Conservation (phyloP, 2,888 invertebrate species). For the Trachelus troglodyta region DNA sequence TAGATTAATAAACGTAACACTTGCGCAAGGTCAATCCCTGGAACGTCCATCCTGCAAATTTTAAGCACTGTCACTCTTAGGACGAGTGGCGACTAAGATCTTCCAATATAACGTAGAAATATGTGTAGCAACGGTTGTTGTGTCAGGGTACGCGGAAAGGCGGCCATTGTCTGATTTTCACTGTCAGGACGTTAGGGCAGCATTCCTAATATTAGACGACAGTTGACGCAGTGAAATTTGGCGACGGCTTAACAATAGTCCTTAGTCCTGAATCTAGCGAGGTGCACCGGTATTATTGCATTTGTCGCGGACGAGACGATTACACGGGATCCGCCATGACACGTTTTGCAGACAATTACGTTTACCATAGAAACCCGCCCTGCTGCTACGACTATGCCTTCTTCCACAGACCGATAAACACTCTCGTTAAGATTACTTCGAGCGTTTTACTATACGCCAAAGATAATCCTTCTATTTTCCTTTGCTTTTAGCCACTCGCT, state of each 20-base stretch:
- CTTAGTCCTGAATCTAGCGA: background rate
- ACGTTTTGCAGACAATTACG: background rate
- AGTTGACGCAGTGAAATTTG: background rate
- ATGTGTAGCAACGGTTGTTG: background rate
- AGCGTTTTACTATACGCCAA: background rate
- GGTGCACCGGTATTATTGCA: background rate
- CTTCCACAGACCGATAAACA: background rate
- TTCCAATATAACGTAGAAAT: background rate
- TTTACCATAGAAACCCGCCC: background rate
- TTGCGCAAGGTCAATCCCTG: background rate
- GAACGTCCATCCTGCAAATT: background rate
- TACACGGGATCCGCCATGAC: background rate
- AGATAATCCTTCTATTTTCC: background rate
- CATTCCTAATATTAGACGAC: background rate
- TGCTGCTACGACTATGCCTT: background rate
- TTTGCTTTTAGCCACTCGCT: background rate
- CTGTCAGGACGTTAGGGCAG: background rate
- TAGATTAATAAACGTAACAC: background rate
- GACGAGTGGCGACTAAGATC: background rate
- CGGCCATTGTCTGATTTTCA: background rate
- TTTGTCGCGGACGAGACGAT: background rate
- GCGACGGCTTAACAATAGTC: background rate
- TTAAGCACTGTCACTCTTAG: background rate
- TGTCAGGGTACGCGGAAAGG: background rate
- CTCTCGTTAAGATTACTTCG: background rate